These are phyloP conservation scores for Agrochola litura DNA, from an alignment of 2,888 invertebrate genomes.

Conservation along the genomic window DNA sequence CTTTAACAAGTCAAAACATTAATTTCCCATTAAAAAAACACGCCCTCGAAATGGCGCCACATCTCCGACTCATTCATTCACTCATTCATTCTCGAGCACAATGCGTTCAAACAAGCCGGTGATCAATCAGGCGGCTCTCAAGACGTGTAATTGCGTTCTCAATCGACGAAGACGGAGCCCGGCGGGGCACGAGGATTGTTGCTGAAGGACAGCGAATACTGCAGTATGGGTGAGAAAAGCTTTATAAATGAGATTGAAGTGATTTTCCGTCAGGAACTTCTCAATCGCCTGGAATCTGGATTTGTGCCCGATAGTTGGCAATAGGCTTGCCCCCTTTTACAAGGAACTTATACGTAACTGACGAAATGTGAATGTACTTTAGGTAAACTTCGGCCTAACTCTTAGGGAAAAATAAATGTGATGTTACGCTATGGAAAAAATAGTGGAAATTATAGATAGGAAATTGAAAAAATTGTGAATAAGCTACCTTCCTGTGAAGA, in stretches of 20 bases:
- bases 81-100: conserved; percentile 19
- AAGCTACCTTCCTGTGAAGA: not conserved
- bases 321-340: not conserved
- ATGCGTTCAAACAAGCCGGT: conserved; percentile 45
- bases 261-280: too few species aligned
- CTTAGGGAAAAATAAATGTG: not conserved
- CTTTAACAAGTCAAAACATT: not conserved
- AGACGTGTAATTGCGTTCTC: conserved; percentile 54
- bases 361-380: not conserved
- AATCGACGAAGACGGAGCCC: conserved; percentile 35
- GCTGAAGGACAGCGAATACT: not conserved
- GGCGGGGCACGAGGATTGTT: not conserved
- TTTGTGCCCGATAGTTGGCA: too few species aligned
- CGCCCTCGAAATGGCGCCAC: not conserved
- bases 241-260: not conserved
- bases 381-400: not conserved
- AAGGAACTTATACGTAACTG: not conserved
- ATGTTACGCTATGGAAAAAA: not conserved
- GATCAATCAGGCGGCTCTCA: conserved; percentile 46
- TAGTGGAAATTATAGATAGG: not conserved
- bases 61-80: not conserved
- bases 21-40: not conserved
- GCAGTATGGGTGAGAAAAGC: not conserved
- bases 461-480: not conserved
- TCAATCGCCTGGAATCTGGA: not conserved